phyloP scores from a whole-genome alignment of 1,140 invertebrate genomes.

The Cydia strobilella region DNA sequence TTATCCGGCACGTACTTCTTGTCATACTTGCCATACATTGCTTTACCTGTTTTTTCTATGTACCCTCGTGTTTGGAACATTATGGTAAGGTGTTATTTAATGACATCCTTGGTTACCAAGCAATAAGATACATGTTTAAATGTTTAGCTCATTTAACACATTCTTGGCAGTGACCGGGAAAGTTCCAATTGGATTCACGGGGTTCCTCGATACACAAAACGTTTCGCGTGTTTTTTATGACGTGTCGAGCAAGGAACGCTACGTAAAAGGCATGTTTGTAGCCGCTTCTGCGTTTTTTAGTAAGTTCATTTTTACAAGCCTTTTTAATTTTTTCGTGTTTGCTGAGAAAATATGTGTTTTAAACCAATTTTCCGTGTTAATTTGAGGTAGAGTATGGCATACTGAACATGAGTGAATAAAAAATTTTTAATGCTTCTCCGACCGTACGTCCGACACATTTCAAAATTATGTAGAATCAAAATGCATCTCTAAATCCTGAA shows the following conservation, averaged over 20 bases:
- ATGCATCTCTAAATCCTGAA: no score
- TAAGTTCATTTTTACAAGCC: not conserved
- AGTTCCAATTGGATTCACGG: not conserved
- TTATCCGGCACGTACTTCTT: not conserved
- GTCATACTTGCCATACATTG: not conserved
- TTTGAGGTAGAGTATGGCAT: no score
- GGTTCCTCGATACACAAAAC: not conserved
- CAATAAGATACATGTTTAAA: no score
- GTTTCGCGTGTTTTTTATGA: not conserved
- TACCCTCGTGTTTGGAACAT: not conserved
- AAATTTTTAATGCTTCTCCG: no score
- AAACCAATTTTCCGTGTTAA: no score
- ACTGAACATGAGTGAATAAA: no score
- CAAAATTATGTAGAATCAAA: no score
- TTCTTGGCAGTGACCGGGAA: not conserved
- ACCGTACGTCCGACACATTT: no score
- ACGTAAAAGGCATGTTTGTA: not conserved
- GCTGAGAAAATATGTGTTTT: no score
- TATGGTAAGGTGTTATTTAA: constrained; percentile 1
- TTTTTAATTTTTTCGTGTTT: not conserved
- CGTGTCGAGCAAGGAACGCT: not conserved
- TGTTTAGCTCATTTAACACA: not conserved
- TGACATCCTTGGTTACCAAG: no score
- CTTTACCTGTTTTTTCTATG: not conserved
- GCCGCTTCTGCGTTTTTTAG: not conserved